These are phyloP conservation scores for Glyptemys insculpta DNA, from an alignment of 2,797 vertebrate species.

Conservation along the genomic window DNA sequence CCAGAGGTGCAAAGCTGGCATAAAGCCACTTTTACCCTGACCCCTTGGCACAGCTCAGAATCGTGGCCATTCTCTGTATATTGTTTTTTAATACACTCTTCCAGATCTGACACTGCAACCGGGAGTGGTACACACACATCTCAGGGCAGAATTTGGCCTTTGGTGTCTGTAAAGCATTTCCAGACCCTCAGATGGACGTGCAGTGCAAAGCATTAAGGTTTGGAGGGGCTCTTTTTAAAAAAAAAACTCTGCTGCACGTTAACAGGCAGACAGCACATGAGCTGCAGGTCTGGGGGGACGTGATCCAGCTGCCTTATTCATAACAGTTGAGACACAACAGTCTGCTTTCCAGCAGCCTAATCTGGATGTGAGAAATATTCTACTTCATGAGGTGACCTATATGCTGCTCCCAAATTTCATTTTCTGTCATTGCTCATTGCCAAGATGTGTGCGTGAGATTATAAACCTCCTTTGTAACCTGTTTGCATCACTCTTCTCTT, in stretches of 20 bases:
- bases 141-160: not conserved
- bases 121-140: not conserved
- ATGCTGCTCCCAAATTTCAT: not conserved
- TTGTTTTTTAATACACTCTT: not conserved
- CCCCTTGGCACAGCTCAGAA: not conserved
- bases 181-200: not conserved
- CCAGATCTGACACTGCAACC: not conserved
- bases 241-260: not conserved
- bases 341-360: constrained; percentile 22
- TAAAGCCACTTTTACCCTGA: not conserved
- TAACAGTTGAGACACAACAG: constrained; percentile 15
- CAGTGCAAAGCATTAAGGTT: not conserved
- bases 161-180: not conserved
- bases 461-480: not conserved
- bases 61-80: not conserved
- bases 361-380: constrained; percentile 12
- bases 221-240: not conserved
- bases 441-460: not conserved
- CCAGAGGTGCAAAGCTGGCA: not conserved
- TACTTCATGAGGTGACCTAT: constrained; percentile 21
- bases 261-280: not conserved
- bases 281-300: not conserved
- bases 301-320: not conserved
- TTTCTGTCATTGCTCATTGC: constrained; percentile 28
- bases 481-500: not conserved